phyloP scores from a whole-genome alignment of 1,140 invertebrate genomes.

The Melanaphis sacchari region DNA sequence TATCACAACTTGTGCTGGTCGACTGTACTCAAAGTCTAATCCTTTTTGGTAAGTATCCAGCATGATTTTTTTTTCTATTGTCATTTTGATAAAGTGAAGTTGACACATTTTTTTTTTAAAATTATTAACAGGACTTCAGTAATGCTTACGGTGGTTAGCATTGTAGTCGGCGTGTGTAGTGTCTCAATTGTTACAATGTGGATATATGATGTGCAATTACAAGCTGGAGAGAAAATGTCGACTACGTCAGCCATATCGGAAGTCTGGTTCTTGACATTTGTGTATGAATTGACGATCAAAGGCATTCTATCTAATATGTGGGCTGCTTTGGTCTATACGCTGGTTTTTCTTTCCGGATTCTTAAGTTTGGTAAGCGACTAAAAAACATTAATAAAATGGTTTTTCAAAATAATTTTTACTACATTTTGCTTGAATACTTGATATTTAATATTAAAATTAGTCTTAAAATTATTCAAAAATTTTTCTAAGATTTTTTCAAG shows the following conservation, averaged over 20 bases:
- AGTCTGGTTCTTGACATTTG: constrained; percentile 64
- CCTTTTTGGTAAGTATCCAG: constrained; percentile 67
- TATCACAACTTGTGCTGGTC: constrained; percentile 68
- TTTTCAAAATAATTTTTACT: background rate
- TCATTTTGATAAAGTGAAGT: background rate
- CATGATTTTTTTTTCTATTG: background rate
- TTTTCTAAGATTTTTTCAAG: background rate
- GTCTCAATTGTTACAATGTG: constrained; percentile 64
- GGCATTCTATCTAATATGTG: constrained; percentile 63
- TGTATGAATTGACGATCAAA: constrained; percentile 64
- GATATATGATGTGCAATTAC: constrained; percentile 61
- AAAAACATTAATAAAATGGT: background rate
- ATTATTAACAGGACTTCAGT: constrained; percentile 63
- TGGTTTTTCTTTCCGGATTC: constrained; percentile 65
- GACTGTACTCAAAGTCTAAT: constrained; percentile 68
- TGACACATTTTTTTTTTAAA: background rate
- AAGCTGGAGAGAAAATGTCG: constrained; percentile 25
- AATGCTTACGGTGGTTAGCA: constrained; percentile 64
- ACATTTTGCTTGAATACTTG: background rate
- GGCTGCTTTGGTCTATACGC: constrained; percentile 64
- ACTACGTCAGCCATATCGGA: constrained; percentile 61
- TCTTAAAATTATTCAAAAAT: background rate
- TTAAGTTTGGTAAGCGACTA: constrained; percentile 65
- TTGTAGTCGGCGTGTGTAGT: constrained; percentile 64
- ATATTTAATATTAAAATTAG: background rate